Base-by-base conservation (phyloP, 2,113 vertebrate genomes). In the Podarcis muralis region DNA sequence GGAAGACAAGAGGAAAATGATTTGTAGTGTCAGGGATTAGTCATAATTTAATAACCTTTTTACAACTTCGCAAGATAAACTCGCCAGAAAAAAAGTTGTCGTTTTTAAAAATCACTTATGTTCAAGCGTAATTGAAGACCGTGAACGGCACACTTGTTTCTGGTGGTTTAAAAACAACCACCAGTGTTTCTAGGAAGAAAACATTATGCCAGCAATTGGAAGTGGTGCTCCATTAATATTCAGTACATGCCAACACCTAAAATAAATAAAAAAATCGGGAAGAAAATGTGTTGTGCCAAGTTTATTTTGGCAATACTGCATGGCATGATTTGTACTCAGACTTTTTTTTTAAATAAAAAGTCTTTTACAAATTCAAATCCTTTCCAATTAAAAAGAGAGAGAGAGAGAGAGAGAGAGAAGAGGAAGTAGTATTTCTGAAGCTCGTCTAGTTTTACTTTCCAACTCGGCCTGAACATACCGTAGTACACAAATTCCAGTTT, bases 281-380 rank as follows among this genome's bases (percentile, higher is more conserved):
- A 93, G 81, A 94, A 95, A 93, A 84, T 23, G 2, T 83, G 83
- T 92, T 84, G 88, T 92, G 90, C 91, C 93, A 94, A 89, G 88
- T 95, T 95, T 95, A 89, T 92, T 94, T 95, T 95, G 94, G 90
- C 94, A 95, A 94, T 94, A 74, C 3, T 90, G 11, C 30, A 86
- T 79, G 83, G 91, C 90, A 93, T 91, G 92, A 94, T 95, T 93
- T 95, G 90, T 95, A 93, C 92, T 95, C 81, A 95, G 95, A 94
- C 92, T 93, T 89, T 18, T 72, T 84, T 48, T 68, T 66, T 66
- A 2, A 81, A 94, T 91, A 81, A 94, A 90, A 89, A 94, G 79
- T 89, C 43, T 80, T 91, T 87, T 95, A 94, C 90, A 92, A 95
- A 92, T 90, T 80, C 87, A 94, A 94, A 92, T 93, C 35, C 84